Evolutionary conservation across 2,797 vertebrate species (phyloP).

Genomic region (Tangara arthus): DNA sequence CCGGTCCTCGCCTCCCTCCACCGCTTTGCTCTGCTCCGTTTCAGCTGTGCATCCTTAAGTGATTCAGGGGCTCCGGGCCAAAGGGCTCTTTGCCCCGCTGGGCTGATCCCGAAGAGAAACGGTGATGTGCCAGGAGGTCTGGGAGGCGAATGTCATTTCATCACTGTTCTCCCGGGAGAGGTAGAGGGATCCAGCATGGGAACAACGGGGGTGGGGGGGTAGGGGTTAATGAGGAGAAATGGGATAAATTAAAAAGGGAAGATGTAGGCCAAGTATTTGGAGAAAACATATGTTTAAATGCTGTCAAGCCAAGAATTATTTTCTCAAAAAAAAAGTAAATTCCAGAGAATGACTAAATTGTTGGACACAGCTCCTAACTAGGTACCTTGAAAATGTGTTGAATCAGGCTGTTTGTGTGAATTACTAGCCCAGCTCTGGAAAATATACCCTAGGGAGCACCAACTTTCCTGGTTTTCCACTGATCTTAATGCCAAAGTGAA

Average conservation of each 20-base stretch:
- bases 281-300: slow-evolving; percentile 43
- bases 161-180: slow-evolving; percentile 28
- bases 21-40: background rate
- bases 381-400: slow-evolving; percentile 37
- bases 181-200: slow-evolving; percentile 36
- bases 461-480: slow-evolving; percentile 37
- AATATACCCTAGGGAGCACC: slow-evolving; percentile 26
- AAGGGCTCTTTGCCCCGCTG: background rate
- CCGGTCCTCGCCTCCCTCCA: background rate
- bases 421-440: slow-evolving; percentile 5
- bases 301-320: slow-evolving; percentile 27
- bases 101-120: slow-evolving; percentile 8
- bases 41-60: slow-evolving; percentile 39
- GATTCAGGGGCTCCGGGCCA: slow-evolving; percentile 2
- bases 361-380: slow-evolving; percentile 10
- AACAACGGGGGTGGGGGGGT: slow-evolving; percentile 12
- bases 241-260: slow-evolving; percentile 44
- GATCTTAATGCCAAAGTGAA: background rate
- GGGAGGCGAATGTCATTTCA: slow-evolving; percentile 42
- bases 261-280: slow-evolving; percentile 23
- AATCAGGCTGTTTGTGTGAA: background rate
- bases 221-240: slow-evolving; percentile 47
- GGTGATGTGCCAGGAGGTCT: slow-evolving; percentile 58
- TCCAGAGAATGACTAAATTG: slow-evolving; percentile 41
- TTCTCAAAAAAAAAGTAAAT: background rate